Evolutionary conservation across 1,140 invertebrate species (phyloP).

Genomic region (Listronotus oregonensis): DNA sequence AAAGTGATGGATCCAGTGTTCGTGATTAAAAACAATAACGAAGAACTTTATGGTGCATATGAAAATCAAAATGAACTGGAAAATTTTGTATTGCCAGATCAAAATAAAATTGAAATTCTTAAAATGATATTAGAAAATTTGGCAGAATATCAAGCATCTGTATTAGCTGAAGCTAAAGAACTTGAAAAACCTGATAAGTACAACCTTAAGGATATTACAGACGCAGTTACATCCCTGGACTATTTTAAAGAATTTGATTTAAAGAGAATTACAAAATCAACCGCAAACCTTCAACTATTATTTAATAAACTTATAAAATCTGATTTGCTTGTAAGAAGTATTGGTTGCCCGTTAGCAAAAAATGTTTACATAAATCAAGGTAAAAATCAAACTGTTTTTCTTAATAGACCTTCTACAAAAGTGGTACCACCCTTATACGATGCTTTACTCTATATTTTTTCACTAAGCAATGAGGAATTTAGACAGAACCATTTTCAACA

Average conservation of each 20-base stretch:
- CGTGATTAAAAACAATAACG: background rate
- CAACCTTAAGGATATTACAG: background rate
- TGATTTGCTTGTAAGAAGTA: constrained; percentile 10
- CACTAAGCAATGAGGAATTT: constrained; percentile 22
- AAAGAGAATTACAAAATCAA: background rate
- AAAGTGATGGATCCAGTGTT: constrained; percentile 1
- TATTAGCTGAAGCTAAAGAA: background rate
- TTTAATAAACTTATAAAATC: constrained; percentile 11
- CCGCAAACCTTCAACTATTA: constrained; percentile 9
- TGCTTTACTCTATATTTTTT: constrained; percentile 26
- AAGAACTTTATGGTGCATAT: constrained; percentile 4
- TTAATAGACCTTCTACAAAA: constrained; percentile 2
- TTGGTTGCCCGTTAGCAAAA: background rate
- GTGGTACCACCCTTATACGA: constrained; percentile 20
- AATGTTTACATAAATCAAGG: constrained; percentile 14
- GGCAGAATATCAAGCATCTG: constrained; percentile 5
- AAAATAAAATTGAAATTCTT: background rate
- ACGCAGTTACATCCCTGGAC: background rate
- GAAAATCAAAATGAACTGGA: background rate
- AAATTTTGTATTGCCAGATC: background rate
- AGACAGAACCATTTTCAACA: constrained; percentile 21
- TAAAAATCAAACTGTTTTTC: background rate
- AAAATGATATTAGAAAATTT: constrained; percentile 12
- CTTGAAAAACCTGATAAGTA: background rate
- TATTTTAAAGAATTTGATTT: background rate